Conservation (phyloP, 2,888 invertebrate genomes). For the Gisinianus flammeolus region DNA sequence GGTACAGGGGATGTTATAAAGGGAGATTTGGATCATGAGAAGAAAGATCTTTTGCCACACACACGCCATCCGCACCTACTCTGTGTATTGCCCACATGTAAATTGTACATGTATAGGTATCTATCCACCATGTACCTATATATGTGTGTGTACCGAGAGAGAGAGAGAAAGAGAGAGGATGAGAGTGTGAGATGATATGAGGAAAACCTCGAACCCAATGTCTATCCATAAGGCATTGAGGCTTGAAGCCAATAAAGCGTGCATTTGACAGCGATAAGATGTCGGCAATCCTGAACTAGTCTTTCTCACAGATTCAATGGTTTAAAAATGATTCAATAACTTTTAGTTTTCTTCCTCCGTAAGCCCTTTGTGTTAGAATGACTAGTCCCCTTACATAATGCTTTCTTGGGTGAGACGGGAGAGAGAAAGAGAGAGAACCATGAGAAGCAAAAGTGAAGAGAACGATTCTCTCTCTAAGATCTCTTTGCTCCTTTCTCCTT, state of each 20-base stretch:
- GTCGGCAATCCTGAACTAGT: slow-evolving; percentile 42
- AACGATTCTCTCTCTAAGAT: neutral
- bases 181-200: slow-evolving; percentile 13
- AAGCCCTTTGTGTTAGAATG: slow-evolving; percentile 38
- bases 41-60: too few species aligned
- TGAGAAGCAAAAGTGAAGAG: neutral
- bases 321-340: slow-evolving; percentile 57
- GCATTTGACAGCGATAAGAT: slow-evolving; percentile 55
- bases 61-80: too few species aligned
- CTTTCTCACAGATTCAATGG: slow-evolving; percentile 49
- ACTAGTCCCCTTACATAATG: slow-evolving; percentile 7
- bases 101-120: neutral
- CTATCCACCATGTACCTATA: neutral
- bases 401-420: neutral
- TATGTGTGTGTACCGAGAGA: neutral
- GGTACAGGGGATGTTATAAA: neutral
- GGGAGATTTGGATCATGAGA: neutral
- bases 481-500: slow-evolving; percentile 11
- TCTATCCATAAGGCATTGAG: slow-evolving; percentile 46
- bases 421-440: neutral
- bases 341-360: slow-evolving; percentile 47
- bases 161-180: slow-evolving; percentile 8
- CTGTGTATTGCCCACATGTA: slow-evolving; percentile 3
- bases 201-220: slow-evolving; percentile 6
- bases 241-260: slow-evolving; percentile 55